Evolutionary conservation across 2,797 vertebrate species (phyloP), one percentile per base, ranked within the genome.

Genomic region (Sebastes matsubarae): DNA sequence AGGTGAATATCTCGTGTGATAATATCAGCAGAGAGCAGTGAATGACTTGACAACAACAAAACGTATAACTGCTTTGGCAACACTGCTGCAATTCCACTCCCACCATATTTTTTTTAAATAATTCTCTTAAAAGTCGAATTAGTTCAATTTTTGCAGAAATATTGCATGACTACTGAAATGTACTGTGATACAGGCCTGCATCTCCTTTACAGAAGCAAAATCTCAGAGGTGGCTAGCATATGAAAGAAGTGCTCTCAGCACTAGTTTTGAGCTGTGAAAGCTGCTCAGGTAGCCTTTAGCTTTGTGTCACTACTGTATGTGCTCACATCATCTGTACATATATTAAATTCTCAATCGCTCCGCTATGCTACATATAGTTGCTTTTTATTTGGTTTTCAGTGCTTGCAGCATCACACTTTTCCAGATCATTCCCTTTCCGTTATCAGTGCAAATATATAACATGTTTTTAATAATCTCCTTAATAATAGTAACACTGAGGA

Each of bases 341-440:
- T 95, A 95, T 95, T 94, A 95, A 89, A 82, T 91, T 92, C 88
- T 89, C 66, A 78, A 27, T 88, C 27, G 74, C 73, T 90, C 88
- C 74, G 13, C 92, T 93, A 91, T 80, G 94, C 95, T 95, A 96
- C 94, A 95, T 96, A 95, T 92, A 92, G 88, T 94, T 93, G 93
- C 93, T 93, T 91, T 90, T 89, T 81, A 92, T 96, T 96, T 96
- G 95, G 95, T 95, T 95, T 94, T 89, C 88, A 95, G 92, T 95
- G 94, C 94, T 92, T 87, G 92, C 93, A 94, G 94, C 94, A 87
- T 94, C 61, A 77, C 78, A 78, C 85, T 80, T 46, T 85, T 93
- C 88, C 86, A 92, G 91, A 87, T 91, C 55, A 78, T 91, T 93
- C 90, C 92, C 86, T 87, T 93, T 88, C 55, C 63, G 80, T 87